These are phyloP conservation scores for Heterodera schachtii DNA, from an alignment of 1,140 invertebrate genomes.

Conservation along the genomic window DNA sequence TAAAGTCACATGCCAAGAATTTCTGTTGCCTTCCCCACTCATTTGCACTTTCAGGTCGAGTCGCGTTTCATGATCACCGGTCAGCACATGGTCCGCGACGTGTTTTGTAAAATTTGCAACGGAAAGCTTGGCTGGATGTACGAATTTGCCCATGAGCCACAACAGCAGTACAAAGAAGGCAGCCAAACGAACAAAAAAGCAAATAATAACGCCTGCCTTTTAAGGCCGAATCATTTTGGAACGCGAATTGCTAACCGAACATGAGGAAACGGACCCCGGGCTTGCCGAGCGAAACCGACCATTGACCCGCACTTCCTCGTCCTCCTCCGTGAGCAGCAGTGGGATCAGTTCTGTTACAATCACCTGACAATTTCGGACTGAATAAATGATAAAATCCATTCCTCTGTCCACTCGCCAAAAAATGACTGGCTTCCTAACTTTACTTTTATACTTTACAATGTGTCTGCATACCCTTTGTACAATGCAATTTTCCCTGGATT, in stretches of 20 bases:
- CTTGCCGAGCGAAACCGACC: constrained; percentile 40
- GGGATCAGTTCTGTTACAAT: constrained; percentile 44
- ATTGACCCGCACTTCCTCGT: constrained; percentile 34
- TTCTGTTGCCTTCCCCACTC: constrained; percentile 17
- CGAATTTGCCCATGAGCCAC: constrained; percentile 58
- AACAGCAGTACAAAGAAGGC: constrained; percentile 59
- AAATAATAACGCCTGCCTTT: constrained; percentile 14
- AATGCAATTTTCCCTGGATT: no score
- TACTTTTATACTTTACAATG: no score
- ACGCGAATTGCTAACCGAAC: constrained; percentile 42
- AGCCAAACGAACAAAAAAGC: neutral
- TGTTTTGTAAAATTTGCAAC: constrained; percentile 49
- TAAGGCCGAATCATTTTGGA: constrained; percentile 47
- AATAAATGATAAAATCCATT: neutral
- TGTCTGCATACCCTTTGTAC: no score
- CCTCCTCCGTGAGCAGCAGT: constrained; percentile 48
- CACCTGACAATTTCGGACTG: constrained; percentile 26
- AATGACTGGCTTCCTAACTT: no score
- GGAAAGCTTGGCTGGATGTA: constrained; percentile 61
- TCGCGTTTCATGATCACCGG: constrained; percentile 54
- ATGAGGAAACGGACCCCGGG: constrained; percentile 41
- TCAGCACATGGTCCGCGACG: constrained; percentile 57
- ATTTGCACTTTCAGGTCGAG: constrained; percentile 23
- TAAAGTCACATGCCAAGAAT: constrained; percentile 2
- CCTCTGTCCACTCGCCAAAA: no score